Percentiles rank a stretch among this genome's conserved stretches.
Evolutionary conservation across 2,113 vertebrate species (phyloP).

Genomic region (Theropithecus gelada): DNA sequence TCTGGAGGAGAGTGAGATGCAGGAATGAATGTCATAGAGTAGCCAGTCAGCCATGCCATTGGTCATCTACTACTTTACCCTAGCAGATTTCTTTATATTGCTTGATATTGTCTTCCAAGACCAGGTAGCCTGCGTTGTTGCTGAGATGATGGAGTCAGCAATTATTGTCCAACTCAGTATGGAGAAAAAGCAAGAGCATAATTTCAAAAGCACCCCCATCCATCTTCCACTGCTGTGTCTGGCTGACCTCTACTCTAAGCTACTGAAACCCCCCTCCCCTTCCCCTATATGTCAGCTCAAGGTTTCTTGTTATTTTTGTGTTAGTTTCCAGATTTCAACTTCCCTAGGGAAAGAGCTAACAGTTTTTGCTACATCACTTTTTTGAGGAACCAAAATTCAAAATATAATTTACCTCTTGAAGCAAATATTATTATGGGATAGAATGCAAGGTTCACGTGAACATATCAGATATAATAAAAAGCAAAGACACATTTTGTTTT

Average conservation of each 20-base stretch:
- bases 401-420: constrained; percentile 17
- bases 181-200: background rate
- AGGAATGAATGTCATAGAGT: background rate
- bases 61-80: background rate
- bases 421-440: constrained; percentile 9
- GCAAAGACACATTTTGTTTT: background rate
- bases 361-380: background rate
- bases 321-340: constrained; percentile 17
- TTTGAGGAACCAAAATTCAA: background rate
- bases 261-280: background rate
- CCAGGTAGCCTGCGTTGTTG: background rate
- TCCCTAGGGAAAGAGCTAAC: background rate
- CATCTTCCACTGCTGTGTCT: background rate
- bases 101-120: background rate
- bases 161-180: background rate
- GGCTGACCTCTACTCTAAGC: background rate
- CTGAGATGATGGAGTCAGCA: background rate
- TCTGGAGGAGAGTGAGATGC: background rate
- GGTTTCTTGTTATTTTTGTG: background rate
- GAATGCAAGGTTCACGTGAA: background rate
- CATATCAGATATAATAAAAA: constrained; percentile 12
- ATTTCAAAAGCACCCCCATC: background rate
- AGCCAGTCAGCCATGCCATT: background rate
- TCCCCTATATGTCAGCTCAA: background rate
- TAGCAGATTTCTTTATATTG: background rate